Base-by-base conservation (phyloP, 2,113 vertebrate genomes). In the Rhipidura dahli region DNA sequence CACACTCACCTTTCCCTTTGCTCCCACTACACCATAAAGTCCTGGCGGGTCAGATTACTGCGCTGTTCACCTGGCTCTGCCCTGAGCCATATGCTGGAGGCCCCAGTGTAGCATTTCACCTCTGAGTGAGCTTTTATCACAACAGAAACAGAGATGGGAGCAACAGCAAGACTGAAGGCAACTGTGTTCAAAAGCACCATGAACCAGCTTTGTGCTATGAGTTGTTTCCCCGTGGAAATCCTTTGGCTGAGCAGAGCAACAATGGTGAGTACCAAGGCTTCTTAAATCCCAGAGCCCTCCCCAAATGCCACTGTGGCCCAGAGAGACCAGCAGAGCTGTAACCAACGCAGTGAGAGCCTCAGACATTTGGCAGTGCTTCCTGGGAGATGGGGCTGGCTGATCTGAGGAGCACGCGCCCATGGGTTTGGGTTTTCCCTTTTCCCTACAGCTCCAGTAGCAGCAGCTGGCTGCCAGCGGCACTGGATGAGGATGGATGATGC, bases 391-490 rank as follows among this genome's bases (percentile, higher is more conserved):
- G 45, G 39, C 0, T 13, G 70, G 18, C 61, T 72, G 39, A 49
- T 8, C n/a, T 37, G 22, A 83, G 49, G 61, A 7, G 20, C 10
- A 8, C 0, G 0, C 31, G 13, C 27, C 3, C 2, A 0, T 2
- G 31, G 50, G 22, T 60, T 56, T 59, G 24, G 9, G 61, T 13
- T 57, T 30, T n/a, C 61, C 76, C 24, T 63, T 28, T 49, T 18
- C 35, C 53, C 54, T 24, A 13, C 86, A 94, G 94, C 40, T 71
- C 50, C 6, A 3, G 35, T 9, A 88, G 78, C 53, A 50, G 50
- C 16, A 19, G 17, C 6, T 0, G 0, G 15, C 22, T 30, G 39
- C 44, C 66, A 23, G 45, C 0, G 1, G 42, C 0, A 0, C 47
- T 6, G 15, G 39, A 10, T 6, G 50, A 90, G 51, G 72, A 97